phyloP scores from a whole-genome alignment of 2,888 invertebrate species.

The Isotomurus palustris region DNA sequence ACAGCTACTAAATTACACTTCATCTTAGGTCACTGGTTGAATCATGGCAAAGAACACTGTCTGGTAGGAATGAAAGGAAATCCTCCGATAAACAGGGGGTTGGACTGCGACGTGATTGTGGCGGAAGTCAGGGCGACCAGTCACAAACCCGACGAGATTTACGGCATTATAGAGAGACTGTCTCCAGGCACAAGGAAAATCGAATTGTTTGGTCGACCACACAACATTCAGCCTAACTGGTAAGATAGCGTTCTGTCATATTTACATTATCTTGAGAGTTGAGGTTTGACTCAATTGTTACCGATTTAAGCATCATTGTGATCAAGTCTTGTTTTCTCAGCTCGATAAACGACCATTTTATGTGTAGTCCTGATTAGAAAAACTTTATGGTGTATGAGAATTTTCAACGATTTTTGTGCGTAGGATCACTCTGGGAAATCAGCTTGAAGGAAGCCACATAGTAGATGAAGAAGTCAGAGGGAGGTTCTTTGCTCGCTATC shows the following conservation, averaged over 20 bases:
- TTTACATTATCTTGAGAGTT: neutral
- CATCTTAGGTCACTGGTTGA: conserved; percentile 83
- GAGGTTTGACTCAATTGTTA: neutral
- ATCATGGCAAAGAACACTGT: conserved; percentile 98
- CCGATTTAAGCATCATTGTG: no score
- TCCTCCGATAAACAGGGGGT: conserved; percentile 82
- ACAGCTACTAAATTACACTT: no score
- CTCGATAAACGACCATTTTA: no score
- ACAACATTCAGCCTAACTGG: conserved; percentile 98
- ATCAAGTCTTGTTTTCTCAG: no score
- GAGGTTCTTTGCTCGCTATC: conserved; percentile 85
- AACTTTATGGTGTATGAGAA: no score
- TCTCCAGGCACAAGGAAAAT: conserved; percentile 96
- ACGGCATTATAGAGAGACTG: conserved; percentile 92
- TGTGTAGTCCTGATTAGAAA: neutral
- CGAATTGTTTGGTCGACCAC: conserved; percentile 92
- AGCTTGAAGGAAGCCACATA: conserved; percentile 87
- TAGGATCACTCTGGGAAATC: conserved; percentile 80
- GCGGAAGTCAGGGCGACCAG: conserved; percentile 96
- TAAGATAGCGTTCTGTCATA: conserved; percentile 47
- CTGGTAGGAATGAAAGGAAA: conserved; percentile 94
- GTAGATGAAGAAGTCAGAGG: conserved; percentile 87
- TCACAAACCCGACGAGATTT: conserved; percentile 98
- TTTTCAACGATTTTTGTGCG: no score
- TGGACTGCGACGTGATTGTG: conserved; percentile 97